Evolutionary conservation across 2,888 invertebrate genomes (phyloP).

Genomic region (Leucoma salicis): DNA sequence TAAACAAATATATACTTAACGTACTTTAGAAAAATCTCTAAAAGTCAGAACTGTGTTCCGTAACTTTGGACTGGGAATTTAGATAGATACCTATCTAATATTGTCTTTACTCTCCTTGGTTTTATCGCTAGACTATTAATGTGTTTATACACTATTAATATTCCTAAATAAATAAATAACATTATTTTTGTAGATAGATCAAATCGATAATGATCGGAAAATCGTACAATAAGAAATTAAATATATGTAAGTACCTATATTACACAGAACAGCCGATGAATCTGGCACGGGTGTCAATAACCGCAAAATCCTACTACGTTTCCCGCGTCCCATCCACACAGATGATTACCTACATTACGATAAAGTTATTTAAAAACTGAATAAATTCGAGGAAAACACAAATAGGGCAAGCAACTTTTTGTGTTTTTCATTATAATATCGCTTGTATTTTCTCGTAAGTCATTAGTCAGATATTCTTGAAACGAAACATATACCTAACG

Average conservation of each 20-base stretch:
- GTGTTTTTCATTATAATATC: constrained; percentile 8
- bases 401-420: not conserved
- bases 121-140: no score
- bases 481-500: constrained; percentile 11
- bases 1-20: no score
- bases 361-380: constrained; percentile 4
- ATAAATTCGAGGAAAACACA: constrained; percentile 6
- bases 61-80: no score
- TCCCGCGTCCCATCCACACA: not conserved
- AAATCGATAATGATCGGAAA: no score
- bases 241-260: no score
- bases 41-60: no score
- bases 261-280: not conserved
- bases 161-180: no score
- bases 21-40: no score
- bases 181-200: no score
- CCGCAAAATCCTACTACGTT: not conserved
- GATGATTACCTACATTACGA: not conserved
- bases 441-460: constrained; percentile 14
- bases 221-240: not conserved
- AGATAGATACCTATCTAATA: no score
- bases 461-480: constrained; percentile 12
- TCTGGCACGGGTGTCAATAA: not conserved
- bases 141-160: no score
- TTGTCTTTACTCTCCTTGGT: no score